Percentiles rank a stretch among this genome's conserved stretches.
Conservation (phyloP, 64 coral and sea anemone species). For the Montipora cactus region DNA sequence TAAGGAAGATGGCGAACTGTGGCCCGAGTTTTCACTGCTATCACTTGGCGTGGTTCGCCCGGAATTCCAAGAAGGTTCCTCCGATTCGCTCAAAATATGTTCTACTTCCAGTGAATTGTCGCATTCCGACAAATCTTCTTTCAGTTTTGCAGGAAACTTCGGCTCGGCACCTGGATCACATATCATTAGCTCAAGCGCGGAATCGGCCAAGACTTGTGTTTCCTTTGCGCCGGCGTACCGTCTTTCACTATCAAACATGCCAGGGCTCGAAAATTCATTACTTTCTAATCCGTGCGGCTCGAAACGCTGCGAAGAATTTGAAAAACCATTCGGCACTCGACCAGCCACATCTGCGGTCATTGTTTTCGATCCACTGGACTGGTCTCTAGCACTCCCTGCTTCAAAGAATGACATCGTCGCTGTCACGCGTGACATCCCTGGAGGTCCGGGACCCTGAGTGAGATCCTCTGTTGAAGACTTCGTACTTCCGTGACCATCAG, state of each 20-base stretch:
- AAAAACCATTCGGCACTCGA: neutral
- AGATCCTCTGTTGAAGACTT: constrained; percentile 44
- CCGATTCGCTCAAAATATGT: neutral
- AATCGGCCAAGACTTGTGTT: neutral
- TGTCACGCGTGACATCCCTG: constrained; percentile 46
- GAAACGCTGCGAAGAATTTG: neutral
- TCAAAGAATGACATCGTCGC: constrained; percentile 48
- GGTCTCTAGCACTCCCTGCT: neutral
- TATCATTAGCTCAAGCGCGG: neutral
- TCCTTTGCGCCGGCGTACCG: too few species aligned
- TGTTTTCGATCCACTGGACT: neutral
- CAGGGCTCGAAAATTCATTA: neutral
- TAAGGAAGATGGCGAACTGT: constrained; percentile 81
- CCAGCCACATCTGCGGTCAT: neutral
- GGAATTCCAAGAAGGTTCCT: neutral
- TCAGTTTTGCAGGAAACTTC: too few species aligned
- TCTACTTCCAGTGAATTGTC: constrained; percentile 1
- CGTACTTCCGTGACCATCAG: constrained; percentile 18
- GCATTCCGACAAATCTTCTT: neutral
- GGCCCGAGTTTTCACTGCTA: constrained; percentile 42
- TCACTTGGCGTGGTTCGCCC: neutral
- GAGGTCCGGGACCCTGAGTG: constrained; percentile 4
- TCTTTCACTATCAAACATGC: neutral
- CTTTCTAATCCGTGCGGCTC: constrained; percentile 11
- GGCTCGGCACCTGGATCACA: neutral